Percentiles rank a stretch among this genome's conserved stretches.
Evolutionary conservation across 1,140 invertebrate genomes (phyloP).

Genomic region (Hypsibius dujardini): DNA sequence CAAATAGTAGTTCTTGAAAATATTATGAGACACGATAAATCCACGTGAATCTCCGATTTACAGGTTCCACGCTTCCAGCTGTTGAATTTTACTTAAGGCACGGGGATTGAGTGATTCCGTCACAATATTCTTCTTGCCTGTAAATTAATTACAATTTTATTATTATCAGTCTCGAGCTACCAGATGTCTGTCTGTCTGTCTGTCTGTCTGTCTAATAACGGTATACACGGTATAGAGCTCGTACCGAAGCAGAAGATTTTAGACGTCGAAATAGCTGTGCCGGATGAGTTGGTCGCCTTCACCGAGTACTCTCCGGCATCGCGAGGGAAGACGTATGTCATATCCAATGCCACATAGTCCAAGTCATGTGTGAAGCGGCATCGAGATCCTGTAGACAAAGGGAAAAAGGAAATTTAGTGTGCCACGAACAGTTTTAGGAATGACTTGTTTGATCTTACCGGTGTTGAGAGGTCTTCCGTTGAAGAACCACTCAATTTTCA

Average conservation of each 20-base stretch:
- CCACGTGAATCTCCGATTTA: too few relatives aligned
- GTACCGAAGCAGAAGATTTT: slow-evolving; percentile 48
- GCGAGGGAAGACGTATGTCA: slow-evolving; percentile 76
- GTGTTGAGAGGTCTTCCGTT: slow-evolving; percentile 81
- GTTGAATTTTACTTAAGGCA: slow-evolving; percentile 74
- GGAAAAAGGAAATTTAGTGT: slow-evolving; percentile 21
- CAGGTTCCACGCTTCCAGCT: slow-evolving; percentile 48
- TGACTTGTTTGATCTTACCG: slow-evolving; percentile 41
- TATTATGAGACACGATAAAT: too few relatives aligned
- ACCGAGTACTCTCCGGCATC: slow-evolving; percentile 93
- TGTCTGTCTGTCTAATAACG: slow-evolving; percentile 14
- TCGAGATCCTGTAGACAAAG: slow-evolving; percentile 45
- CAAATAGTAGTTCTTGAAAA: too few relatives aligned
- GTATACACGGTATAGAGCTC: slow-evolving; percentile 18
- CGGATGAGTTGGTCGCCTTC: slow-evolving; percentile 66
- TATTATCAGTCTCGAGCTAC: background rate
- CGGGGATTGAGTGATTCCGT: slow-evolving; percentile 84
- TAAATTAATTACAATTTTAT: slow-evolving; percentile 27
- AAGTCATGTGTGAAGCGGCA: slow-evolving; percentile 87
- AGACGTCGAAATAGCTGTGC: slow-evolving; percentile 80
- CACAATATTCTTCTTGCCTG: slow-evolving; percentile 68
- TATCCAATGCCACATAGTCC: slow-evolving; percentile 80
- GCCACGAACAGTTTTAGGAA: slow-evolving; percentile 14
- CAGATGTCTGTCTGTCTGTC: too few relatives aligned
- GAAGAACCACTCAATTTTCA: slow-evolving; percentile 95